Percentiles rank a stretch among this genome's conserved stretches.
Conservation (phyloP, 2,797 vertebrate species). For the Tenualosa ilisha region DNA sequence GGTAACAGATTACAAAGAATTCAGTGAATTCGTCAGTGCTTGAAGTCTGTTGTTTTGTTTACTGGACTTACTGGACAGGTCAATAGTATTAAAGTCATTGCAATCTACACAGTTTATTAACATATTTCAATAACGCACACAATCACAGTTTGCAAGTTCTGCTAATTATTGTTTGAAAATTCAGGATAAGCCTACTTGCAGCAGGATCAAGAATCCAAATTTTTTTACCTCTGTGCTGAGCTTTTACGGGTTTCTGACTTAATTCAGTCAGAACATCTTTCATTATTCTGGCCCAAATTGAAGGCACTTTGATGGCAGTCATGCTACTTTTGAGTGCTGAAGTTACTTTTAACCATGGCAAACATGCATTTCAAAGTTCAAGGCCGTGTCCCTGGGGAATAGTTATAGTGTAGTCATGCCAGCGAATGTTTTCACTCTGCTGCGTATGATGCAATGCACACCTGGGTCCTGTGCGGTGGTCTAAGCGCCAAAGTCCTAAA, state of each 20-base stretch:
- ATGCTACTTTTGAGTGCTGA: not conserved
- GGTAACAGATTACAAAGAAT: not conserved
- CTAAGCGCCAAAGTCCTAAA: not conserved
- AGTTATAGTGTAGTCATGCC: not conserved
- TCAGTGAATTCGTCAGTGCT: not conserved
- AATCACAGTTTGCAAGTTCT: not conserved
- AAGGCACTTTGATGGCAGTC: not conserved
- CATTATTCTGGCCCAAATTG: not conserved
- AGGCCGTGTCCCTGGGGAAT: not conserved
- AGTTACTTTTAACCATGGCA: not conserved
- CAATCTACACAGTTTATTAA: not conserved
- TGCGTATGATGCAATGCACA: not conserved
- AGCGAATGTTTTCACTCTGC: not conserved
- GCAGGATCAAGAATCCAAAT: not conserved
- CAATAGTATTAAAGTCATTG: not conserved
- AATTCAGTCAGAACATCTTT: not conserved
- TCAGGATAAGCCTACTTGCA: not conserved
- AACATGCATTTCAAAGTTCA: not conserved
- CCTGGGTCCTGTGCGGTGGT: not conserved
- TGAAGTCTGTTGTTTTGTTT: not conserved
- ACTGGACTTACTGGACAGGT: not conserved
- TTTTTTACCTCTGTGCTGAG: not conserved
- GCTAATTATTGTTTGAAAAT: not conserved
- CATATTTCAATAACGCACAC: not conserved
- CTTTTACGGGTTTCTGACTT: not conserved